Percentiles rank a stretch among this genome's conserved stretches.
These are phyloP conservation scores for Scolanthus callimorphus DNA, from an alignment of 92 coral and sea anemone genomes.

Conservation along the genomic window DNA sequence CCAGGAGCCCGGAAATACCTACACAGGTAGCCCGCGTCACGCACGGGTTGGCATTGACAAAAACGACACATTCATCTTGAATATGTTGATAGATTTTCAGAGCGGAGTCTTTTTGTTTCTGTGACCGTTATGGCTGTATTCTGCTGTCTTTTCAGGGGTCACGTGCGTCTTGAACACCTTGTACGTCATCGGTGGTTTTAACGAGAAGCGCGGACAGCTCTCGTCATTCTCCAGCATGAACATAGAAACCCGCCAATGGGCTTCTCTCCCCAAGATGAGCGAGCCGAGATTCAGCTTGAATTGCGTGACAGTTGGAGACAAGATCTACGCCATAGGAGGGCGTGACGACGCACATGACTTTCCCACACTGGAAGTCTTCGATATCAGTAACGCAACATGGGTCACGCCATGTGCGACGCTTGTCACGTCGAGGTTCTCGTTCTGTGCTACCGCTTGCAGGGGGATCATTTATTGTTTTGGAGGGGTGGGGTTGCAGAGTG, in stretches of 20 bases:
- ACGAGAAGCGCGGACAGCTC: background rate
- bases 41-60: too few species aligned
- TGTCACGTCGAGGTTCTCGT: constrained; percentile 7
- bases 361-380: constrained; percentile 17
- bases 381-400: constrained; percentile 1
- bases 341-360: constrained; percentile 21
- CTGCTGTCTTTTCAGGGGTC: constrained; percentile 2
- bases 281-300: constrained; percentile 9
- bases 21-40: too few species aligned
- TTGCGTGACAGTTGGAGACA: constrained; percentile 20
- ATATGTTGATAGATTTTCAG: too few species aligned
- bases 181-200: constrained; percentile 20
- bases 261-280: constrained; percentile 13
- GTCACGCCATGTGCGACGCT: constrained; percentile 5
- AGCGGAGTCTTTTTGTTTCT: background rate
- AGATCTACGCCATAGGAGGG: constrained; percentile 33
- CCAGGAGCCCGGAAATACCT: too few species aligned
- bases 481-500: constrained; percentile 6
- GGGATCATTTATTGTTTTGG: constrained; percentile 15
- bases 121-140: background rate
- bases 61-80: too few species aligned
- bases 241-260: constrained; percentile 4
- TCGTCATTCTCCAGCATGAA: constrained; percentile 6
- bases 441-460: constrained; percentile 6
- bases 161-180: constrained; percentile 1